Percentiles rank a stretch among this genome's conserved stretches.
These are phyloP conservation scores for Siniperca knerii DNA, from an alignment of 2,113 vertebrate species.

Conservation along the genomic window DNA sequence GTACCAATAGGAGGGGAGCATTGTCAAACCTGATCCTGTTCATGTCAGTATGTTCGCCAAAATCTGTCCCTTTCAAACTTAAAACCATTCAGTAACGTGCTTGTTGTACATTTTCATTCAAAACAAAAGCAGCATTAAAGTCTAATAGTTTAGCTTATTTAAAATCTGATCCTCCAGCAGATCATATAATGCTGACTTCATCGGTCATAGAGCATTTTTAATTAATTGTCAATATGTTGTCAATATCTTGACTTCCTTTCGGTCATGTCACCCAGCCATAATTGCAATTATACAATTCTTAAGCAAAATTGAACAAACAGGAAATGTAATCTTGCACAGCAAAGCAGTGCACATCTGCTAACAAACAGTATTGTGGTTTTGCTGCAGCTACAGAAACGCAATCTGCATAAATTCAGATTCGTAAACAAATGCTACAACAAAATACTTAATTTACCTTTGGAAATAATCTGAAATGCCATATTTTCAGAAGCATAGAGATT, in stretches of 20 bases:
- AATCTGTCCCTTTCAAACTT: slow-evolving; percentile 1
- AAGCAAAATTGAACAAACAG: neutral
- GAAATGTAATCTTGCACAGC: slow-evolving; percentile 19
- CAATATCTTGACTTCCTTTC: neutral
- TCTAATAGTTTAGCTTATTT: neutral
- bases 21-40: neutral
- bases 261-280: neutral
- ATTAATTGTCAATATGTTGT: neutral
- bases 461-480: slow-evolving; percentile 31
- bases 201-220: neutral
- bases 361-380: neutral
- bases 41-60: neutral
- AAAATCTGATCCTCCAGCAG: neutral
- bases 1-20: neutral
- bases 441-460: slow-evolving; percentile 39
- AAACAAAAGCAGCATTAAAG: slow-evolving; percentile 8
- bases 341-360: neutral
- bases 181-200: neutral
- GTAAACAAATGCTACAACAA: slow-evolving; percentile 14
- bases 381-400: neutral
- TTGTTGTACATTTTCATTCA: neutral
- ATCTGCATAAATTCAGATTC: slow-evolving; percentile 1
- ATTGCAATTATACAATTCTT: neutral
- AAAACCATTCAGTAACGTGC: slow-evolving; percentile 12
- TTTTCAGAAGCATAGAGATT: slow-evolving; percentile 30